Evolutionary conservation across 2,797 vertebrate species (phyloP).

Genomic region (Phataginus tricuspis): DNA sequence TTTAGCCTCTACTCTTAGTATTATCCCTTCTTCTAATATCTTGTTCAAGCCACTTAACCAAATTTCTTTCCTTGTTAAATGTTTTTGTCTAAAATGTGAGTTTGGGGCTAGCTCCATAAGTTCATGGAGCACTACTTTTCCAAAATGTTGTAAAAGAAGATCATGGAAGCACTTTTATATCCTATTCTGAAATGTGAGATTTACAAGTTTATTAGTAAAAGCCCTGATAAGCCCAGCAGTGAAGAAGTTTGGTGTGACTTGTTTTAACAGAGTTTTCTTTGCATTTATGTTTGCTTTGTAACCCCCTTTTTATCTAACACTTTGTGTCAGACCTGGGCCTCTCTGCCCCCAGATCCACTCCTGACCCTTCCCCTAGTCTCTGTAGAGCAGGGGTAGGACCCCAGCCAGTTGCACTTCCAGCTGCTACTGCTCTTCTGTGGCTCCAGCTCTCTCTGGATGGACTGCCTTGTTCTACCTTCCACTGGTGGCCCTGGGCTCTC

Average conservation of each 20-base stretch:
- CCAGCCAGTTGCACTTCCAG: background rate
- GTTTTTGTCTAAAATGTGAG: background rate
- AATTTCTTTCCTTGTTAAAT: background rate
- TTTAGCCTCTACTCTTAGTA: background rate
- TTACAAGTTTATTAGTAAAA: background rate
- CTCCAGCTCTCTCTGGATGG: background rate
- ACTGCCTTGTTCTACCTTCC: background rate
- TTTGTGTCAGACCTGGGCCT: background rate
- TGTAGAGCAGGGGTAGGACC: background rate
- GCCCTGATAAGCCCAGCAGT: background rate
- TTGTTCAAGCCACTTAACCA: conserved; percentile 7
- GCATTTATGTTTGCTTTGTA: background rate
- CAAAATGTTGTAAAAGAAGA: background rate
- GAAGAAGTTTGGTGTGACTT: background rate
- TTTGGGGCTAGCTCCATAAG: too few species aligned
- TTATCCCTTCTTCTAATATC: background rate
- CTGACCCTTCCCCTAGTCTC: background rate
- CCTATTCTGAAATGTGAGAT: background rate
- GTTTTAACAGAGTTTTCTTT: background rate
- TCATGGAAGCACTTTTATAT: background rate
- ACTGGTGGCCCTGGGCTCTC: background rate
- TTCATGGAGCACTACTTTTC: background rate
- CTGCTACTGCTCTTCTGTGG: background rate
- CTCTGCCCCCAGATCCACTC: background rate
- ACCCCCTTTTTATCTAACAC: background rate